A percentile compares a stretch with the other conserved stretches of the same genome.
phyloP scores from a whole-genome alignment of 2,113 vertebrate genomes.

The Calyptomena viridis region DNA sequence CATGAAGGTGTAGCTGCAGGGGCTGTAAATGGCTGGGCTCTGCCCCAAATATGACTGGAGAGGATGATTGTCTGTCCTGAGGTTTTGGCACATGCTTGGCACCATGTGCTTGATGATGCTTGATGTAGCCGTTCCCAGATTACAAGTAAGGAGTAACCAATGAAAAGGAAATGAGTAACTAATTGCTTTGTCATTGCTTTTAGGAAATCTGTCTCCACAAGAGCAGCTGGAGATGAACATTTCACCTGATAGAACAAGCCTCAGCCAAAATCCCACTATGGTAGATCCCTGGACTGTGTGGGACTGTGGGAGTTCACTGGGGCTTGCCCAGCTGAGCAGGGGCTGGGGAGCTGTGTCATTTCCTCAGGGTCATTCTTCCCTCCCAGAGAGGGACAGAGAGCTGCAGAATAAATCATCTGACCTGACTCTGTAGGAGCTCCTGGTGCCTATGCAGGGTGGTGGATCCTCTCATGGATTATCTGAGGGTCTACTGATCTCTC shows the following conservation, averaged over 20 bases:
- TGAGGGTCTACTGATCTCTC: not conserved
- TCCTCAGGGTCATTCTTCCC: accelerated
- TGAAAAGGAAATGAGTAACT: not conserved
- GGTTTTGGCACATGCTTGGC: not conserved
- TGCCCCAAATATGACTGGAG: not conserved
- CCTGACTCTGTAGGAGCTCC: not conserved
- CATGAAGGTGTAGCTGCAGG: slow-evolving; percentile 34
- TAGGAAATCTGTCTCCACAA: not conserved
- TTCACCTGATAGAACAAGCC: not conserved
- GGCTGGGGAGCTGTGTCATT: accelerated
- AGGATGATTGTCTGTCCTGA: not conserved
- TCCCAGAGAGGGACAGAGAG: not conserved
- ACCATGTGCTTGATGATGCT: not conserved
- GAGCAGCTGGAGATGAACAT: slow-evolving; percentile 11
- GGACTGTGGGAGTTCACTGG: not conserved
- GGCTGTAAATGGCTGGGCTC: slow-evolving; percentile 19
- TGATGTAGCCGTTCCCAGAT: slow-evolving; percentile 5
- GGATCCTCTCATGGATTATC: not conserved
- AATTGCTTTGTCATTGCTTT: slow-evolving; percentile 43
- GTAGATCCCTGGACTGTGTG: not conserved
- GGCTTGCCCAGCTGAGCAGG: not conserved
- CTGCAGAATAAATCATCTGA: not conserved
- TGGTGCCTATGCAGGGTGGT: not conserved
- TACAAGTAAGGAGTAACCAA: slow-evolving; percentile 22
- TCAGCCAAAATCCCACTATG: accelerated